These are phyloP conservation scores for Stegodyphus mimosarum DNA, from an alignment of 1,140 invertebrate species.

Conservation along the genomic window DNA sequence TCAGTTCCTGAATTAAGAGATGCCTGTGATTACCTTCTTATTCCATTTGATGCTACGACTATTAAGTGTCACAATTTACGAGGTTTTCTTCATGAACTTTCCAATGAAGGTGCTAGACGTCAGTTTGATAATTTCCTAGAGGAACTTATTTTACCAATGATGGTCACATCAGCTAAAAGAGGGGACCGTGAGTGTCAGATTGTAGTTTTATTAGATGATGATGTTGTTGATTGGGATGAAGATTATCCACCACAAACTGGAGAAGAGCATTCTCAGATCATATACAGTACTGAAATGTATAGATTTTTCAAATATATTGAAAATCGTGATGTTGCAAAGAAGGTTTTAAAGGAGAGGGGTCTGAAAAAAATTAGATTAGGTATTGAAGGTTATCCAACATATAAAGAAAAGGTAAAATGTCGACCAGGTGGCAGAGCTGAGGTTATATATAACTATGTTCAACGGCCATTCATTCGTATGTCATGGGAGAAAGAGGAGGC, in stretches of 20 bases:
- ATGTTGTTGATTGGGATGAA: constrained; percentile 98
- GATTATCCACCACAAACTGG: constrained; percentile 99
- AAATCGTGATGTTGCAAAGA: constrained; percentile 97
- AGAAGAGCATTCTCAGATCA: constrained; percentile 96
- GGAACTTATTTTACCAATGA: constrained; percentile 92
- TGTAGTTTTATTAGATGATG: constrained; percentile 94
- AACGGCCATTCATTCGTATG: constrained; percentile 99
- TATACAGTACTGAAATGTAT: constrained; percentile 68
- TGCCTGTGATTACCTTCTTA: constrained; percentile 97
- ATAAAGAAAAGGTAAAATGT: constrained; percentile 92
- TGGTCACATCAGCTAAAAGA: constrained; percentile 91
- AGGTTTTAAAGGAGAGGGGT: constrained; percentile 95
- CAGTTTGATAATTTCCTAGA: constrained; percentile 98
- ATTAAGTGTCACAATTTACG: constrained; percentile 95
- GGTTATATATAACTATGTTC: constrained; percentile 99
- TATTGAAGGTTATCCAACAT: constrained; percentile 99
- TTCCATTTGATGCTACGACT: constrained; percentile 96
- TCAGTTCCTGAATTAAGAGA: constrained; percentile 94
- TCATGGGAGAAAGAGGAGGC: constrained; percentile 99
- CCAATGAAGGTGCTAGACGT: constrained; percentile 96
- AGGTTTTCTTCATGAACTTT: constrained; percentile 95
- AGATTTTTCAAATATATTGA: constrained; percentile 99
- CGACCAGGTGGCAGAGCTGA: constrained; percentile 73
- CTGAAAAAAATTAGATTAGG: constrained; percentile 98
- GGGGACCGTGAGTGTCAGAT: constrained; percentile 75